phyloP scores from a whole-genome alignment of 2,797 vertebrate species.

The Anniella stebbinsi region DNA sequence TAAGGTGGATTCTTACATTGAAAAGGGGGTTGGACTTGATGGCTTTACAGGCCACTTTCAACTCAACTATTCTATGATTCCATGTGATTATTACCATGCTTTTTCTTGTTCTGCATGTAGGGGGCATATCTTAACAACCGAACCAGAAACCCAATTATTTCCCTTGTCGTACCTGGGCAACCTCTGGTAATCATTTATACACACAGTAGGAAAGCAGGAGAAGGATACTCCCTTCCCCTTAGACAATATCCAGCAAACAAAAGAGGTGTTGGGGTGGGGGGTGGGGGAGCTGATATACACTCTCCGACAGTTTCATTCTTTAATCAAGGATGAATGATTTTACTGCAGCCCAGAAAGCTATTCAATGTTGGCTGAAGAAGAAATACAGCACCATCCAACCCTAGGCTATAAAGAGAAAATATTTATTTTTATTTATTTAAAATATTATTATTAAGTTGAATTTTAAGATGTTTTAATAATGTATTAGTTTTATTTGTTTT shows the following conservation, averaged over 20 bases:
- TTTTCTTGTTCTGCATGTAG: not conserved
- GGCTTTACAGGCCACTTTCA: no score
- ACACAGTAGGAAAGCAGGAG: not conserved
- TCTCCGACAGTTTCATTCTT: no score
- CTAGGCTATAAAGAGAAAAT: not conserved
- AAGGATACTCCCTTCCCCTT: accelerated
- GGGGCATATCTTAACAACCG: slow-evolving; percentile 5
- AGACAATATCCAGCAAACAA: slow-evolving; percentile 5
- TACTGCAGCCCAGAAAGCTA: not conserved
- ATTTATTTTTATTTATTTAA: no score
- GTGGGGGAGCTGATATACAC: no score
- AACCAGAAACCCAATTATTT: not conserved
- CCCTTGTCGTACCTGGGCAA: not conserved
- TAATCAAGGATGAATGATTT: not conserved
- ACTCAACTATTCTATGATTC: no score
- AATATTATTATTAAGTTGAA: no score
- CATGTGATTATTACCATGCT: not conserved
- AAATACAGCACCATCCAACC: not conserved
- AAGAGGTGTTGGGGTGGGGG: not conserved
- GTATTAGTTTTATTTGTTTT: no score
- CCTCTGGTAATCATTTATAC: not conserved
- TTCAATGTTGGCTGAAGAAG: no score
- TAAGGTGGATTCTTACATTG: no score
- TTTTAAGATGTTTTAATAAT: no score
- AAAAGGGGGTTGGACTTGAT: no score